Evolutionary conservation across 2,797 vertebrate species (phyloP), one percentile per base, ranked within the genome.

Genomic region (Delichon dasypus): DNA sequence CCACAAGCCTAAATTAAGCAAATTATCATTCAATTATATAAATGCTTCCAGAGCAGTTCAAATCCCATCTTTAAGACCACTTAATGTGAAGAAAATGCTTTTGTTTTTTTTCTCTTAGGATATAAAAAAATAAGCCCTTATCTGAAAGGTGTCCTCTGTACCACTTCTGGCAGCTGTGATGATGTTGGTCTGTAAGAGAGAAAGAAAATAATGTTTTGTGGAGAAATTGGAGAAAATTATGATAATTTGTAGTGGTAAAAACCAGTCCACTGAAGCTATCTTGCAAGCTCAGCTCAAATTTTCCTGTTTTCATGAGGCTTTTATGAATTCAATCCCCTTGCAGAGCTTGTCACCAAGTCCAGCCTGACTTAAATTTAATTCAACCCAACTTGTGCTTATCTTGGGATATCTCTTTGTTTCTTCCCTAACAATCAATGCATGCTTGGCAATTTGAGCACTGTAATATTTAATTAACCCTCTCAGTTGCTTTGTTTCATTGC

Each of bases 21-120:
- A 97, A 96, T 96, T 96, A 90, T 96, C 95, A 96, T 93, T 95
- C 64, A 94, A 94, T 96, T 94, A 94, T 82, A 89, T 96, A 96
- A 97, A 87, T 94, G 80, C 91, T 97, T 97, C 95, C 95, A 96
- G 96, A 95, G 65, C 71, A 29, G 60, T 65, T 94, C 53, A 77
- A 84, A 90, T 91, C 89, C 19, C 64, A 38, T 90, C 77, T 86
- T 90, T 82, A 93, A 76, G 80, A 20, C 21, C 2, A n/a, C 30
- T 90, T 79, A 74, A 90, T 0, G 1, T 4, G 1, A 60, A 76
- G 82, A 95, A 94, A 94, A 73, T 32, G 32, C 44, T 70, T 72
- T 78, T 67, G 30, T 38, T 38, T 61, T 70, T 71, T 85, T 81
- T 71, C 16, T 84, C 65, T 48, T 21, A 47, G 73, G 60, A 20